Evolutionary conservation across 2,888 invertebrate species (phyloP).

Genomic region (Achlya flavicornis): DNA sequence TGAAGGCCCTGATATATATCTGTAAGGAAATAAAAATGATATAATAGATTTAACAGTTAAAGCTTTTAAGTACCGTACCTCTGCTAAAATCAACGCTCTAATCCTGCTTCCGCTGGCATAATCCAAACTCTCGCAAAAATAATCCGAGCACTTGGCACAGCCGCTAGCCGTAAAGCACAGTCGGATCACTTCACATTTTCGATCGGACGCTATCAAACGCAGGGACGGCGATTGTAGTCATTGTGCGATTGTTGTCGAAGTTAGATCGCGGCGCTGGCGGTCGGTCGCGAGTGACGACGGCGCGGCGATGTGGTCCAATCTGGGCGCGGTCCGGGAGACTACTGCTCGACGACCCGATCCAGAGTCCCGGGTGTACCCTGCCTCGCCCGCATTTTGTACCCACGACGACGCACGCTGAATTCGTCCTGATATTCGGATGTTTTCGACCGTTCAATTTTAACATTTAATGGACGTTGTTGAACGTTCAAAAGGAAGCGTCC

Average conservation of each 20-base stretch:
- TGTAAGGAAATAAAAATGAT: neutral
- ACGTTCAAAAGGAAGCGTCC: constrained; percentile 26
- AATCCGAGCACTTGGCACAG: constrained; percentile 3
- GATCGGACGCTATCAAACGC: constrained; percentile 47
- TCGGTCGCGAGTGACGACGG: constrained; percentile 16
- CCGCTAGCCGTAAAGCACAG: constrained; percentile 22
- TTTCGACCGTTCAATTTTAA: constrained; percentile 51
- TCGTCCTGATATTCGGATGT: constrained; percentile 38
- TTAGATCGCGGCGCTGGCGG: constrained; percentile 29
- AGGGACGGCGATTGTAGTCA: constrained; percentile 53
- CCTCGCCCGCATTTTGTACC: constrained; percentile 34
- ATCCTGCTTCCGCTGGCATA: neutral
- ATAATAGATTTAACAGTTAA: neutral
- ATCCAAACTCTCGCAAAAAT: constrained; percentile 2
- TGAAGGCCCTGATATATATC: too few relatives aligned
- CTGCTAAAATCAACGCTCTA: neutral
- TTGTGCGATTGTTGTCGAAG: constrained; percentile 44
- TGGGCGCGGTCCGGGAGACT: constrained; percentile 54
- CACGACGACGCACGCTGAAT: constrained; percentile 26
- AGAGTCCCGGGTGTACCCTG: constrained; percentile 44
- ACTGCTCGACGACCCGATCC: constrained; percentile 41
- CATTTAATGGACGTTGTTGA: constrained; percentile 38
- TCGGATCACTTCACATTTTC: constrained; percentile 60
- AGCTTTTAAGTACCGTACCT: neutral
- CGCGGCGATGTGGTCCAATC: constrained; percentile 29